Conservation (phyloP, 2,797 vertebrate species). For the Hafferia zeledoni region DNA sequence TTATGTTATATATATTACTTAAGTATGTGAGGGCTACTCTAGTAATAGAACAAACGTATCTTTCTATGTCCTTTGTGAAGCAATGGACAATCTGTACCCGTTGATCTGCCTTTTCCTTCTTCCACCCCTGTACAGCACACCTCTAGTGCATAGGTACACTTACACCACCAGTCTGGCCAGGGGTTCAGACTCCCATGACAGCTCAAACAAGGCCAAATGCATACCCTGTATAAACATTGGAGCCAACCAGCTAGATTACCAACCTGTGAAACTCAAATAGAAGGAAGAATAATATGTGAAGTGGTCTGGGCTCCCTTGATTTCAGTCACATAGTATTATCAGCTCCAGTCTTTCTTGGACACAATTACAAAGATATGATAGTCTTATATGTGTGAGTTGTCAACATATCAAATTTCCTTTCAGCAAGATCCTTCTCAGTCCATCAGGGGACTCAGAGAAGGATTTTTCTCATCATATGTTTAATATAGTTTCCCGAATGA, state of each 20-base stretch:
- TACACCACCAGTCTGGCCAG: fast-evolving
- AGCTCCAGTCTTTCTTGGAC: background rate
- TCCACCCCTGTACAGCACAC: background rate
- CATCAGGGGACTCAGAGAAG: background rate
- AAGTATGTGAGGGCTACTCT: background rate
- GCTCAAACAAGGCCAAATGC: background rate
- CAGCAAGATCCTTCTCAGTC: background rate
- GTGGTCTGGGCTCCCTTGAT: fast-evolving
- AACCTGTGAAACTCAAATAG: background rate
- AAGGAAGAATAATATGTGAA: background rate
- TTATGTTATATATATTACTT: fast-evolving
- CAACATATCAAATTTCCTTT: background rate
- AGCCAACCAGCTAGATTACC: background rate
- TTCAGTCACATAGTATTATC: background rate
- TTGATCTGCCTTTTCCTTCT: background rate
- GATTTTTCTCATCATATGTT: background rate
- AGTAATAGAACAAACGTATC: background rate
- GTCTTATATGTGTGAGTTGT: background rate
- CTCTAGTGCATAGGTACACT: fast-evolving
- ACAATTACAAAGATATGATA: background rate
- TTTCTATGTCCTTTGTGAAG: background rate
- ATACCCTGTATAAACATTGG: background rate
- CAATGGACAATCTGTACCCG: background rate
- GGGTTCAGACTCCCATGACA: fast-evolving
- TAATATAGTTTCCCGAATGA: background rate